These are phyloP conservation scores for Notocelia uddmanniana DNA, from an alignment of 2,888 invertebrate genomes.

Conservation along the genomic window DNA sequence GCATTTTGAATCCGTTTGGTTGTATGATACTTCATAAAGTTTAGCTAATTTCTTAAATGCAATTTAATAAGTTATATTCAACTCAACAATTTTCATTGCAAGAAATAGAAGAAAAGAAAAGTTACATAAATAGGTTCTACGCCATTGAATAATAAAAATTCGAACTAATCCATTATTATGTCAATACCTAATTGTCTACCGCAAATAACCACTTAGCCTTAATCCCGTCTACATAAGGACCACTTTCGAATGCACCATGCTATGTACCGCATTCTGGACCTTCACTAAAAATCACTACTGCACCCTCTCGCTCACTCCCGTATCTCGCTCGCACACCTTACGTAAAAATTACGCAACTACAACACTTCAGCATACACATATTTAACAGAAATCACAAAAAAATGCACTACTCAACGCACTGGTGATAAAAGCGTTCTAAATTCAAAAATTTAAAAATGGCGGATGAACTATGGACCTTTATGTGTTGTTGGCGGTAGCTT, in stretches of 20 bases:
- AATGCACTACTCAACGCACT: slow-evolving; percentile 45
- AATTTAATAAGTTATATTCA: too few relatives aligned
- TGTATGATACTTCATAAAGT: too few relatives aligned
- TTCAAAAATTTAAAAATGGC: slow-evolving; percentile 51
- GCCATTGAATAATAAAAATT: not conserved
- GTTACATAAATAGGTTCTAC: not conserved
- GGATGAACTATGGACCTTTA: slow-evolving; percentile 71
- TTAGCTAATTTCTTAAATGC: too few relatives aligned
- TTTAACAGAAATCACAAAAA: not conserved
- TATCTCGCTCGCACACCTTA: slow-evolving; percentile 55
- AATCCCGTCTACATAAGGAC: not conserved
- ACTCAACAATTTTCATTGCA: not conserved
- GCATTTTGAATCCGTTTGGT: too few relatives aligned
- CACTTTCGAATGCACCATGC: slow-evolving; percentile 24
- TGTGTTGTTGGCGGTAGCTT: slow-evolving; percentile 70
- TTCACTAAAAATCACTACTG: slow-evolving; percentile 59
- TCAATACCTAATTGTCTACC: not conserved
- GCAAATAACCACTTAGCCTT: not conserved
- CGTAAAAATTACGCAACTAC: slow-evolving; percentile 56
- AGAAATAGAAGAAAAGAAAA: not conserved
- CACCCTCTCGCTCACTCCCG: slow-evolving; percentile 53
- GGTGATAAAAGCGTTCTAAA: slow-evolving; percentile 50
- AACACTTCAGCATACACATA: slow-evolving; percentile 22
- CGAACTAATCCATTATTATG: slow-evolving; percentile 3
- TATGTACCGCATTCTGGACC: slow-evolving; percentile 51